Evolutionary conservation across 1,140 invertebrate genomes (phyloP).

Genomic region (Paraescarpia echinospica): DNA sequence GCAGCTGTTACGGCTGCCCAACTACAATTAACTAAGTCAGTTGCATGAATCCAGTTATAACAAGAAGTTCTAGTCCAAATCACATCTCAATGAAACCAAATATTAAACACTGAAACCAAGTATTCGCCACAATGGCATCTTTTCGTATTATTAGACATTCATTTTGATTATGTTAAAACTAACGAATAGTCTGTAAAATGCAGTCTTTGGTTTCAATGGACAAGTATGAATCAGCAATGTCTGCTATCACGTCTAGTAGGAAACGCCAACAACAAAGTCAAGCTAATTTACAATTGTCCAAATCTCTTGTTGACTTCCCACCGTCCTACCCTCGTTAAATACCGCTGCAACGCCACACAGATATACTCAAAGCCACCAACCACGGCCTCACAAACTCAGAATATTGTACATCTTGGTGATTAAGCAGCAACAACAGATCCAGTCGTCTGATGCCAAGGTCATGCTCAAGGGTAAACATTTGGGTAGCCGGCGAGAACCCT

Average conservation of each 20-base stretch:
- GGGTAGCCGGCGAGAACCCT: background rate
- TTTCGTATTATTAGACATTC: background rate
- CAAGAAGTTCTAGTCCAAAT: background rate
- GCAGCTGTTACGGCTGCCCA: background rate
- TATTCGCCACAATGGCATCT: background rate
- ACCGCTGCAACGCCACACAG: background rate
- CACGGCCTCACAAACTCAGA: background rate
- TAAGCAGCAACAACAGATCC: background rate
- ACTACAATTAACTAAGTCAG: background rate
- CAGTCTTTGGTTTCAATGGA: background rate
- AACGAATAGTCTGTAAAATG: background rate
- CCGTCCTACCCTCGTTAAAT: background rate
- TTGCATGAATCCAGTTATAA: background rate
- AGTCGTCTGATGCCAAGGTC: background rate
- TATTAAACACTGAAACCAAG: background rate
- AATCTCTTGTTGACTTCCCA: background rate
- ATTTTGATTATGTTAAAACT: background rate
- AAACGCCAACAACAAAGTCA: background rate
- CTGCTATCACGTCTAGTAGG: background rate
- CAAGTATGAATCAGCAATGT: background rate
- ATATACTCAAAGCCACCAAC: background rate
- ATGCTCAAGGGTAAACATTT: background rate
- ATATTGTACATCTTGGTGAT: background rate
- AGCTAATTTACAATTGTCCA: background rate
- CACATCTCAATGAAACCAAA: background rate